These are phyloP conservation scores for Gymnorhina tibicen DNA, from an alignment of 2,113 vertebrate genomes.

Conservation along the genomic window DNA sequence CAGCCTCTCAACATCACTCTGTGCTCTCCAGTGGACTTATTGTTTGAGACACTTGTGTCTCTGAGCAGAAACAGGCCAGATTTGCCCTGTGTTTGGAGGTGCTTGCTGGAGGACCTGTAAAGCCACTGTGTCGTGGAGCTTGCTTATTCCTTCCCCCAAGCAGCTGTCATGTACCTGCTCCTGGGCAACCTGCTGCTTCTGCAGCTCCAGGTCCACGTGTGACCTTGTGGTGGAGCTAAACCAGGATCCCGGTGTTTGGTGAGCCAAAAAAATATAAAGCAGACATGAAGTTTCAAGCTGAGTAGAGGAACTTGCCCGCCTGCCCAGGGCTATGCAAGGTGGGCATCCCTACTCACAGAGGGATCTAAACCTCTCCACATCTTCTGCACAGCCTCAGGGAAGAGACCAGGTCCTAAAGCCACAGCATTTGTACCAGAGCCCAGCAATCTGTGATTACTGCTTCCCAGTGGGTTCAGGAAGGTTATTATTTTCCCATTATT, in stretches of 20 bases:
- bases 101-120: background rate
- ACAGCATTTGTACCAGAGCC: background rate
- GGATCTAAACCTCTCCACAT: background rate
- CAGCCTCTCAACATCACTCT: background rate
- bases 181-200: background rate
- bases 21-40: background rate
- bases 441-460: background rate
- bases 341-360: background rate
- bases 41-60: background rate
- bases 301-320: background rate
- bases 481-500: background rate
- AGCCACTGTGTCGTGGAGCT: background rate
- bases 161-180: background rate
- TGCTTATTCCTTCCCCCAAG: background rate
- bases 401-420: background rate
- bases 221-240: background rate
- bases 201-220: background rate
- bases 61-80: background rate
- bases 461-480: background rate
- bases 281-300: background rate
- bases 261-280: background rate
- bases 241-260: background rate
- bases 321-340: background rate
- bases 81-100: accelerated
- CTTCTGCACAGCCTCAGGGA: background rate